Conservation (phyloP, 2,113 vertebrate species). For the Psilopsiagon aymara region DNA sequence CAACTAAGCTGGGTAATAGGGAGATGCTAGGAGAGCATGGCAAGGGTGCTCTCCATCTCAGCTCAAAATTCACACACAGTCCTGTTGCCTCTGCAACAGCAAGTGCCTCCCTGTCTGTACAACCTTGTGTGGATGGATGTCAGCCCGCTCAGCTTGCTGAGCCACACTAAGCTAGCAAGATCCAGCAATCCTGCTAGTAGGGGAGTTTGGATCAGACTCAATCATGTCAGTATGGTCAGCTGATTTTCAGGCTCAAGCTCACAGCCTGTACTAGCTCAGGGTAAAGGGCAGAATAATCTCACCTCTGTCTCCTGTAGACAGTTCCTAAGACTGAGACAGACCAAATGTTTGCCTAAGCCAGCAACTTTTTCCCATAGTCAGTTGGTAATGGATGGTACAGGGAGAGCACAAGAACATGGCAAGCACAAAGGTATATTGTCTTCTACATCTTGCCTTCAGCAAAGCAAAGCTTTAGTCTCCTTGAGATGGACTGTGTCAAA, state of each 20-base stretch:
- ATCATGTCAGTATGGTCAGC: not conserved
- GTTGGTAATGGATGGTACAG: rapidly evolving
- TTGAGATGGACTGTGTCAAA: not conserved
- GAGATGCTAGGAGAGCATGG: not conserved
- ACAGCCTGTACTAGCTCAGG: not conserved
- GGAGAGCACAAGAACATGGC: not conserved
- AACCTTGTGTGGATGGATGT: rapidly evolving
- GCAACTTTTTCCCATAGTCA: not conserved
- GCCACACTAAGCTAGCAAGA: not conserved
- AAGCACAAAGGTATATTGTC: not conserved
- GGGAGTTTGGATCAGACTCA: not conserved
- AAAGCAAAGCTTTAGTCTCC: not conserved
- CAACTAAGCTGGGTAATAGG: not conserved
- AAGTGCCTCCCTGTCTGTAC: not conserved
- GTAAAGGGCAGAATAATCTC: not conserved
- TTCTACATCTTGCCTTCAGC: not conserved
- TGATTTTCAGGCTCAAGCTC: not conserved
- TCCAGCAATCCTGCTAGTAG: not conserved
- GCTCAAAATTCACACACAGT: not conserved
- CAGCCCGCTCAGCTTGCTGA: not conserved
- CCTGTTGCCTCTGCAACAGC: not conserved
- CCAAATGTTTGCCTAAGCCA: not conserved
- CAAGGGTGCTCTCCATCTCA: not conserved
- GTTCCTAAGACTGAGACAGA: not conserved
- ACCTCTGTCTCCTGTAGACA: not conserved